Evolutionary conservation across 2,888 invertebrate genomes (phyloP), one percentile per base, ranked within the genome.

Genomic region (Calliphora vomitoria): DNA sequence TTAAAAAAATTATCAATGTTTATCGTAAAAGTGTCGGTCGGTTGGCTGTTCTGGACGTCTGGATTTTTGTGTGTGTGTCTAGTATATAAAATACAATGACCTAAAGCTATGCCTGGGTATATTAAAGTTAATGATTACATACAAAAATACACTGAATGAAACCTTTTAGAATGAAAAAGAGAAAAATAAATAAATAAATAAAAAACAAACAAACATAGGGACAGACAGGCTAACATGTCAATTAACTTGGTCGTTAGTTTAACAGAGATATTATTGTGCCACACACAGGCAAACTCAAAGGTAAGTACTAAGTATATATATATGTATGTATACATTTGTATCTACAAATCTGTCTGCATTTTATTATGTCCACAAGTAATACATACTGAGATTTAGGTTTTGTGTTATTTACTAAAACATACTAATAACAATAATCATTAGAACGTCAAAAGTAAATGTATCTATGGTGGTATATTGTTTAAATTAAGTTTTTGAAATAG

Each of bases 181-280:
- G 11, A 44, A 44, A 41, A 44, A 4, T 41, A 66, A 44, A 41
- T 31, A 66, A 20, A 41, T 31, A 31, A 69, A 66, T 20, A 41
- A 20, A 66, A 20, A 66, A 41, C n/a, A 69, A 58, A 80, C 13
- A 13, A 20, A 25, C 11, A 64, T 64, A 66, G 1, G 44, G 10
- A 25, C 41, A 83, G 64, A 62, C 55, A 84, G 58, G 50, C 20
- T 31, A 58, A 79, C 55, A 60, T 68, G 72, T 84, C 72, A 80
- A 79, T 84, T 79, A 74, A 74, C 38, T 68, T 84, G 60, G 25
- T 18, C 13, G 58, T 79, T 79, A 66, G 72, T 68, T 68, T 58
- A 68, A 55, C 55, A 64, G 44, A 71, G 20, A 66, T 53, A 71
- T 68, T 68, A 68, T 20, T 58, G 35, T 47, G 60, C 66, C 72